phyloP scores from a whole-genome alignment of 2,113 vertebrate species.

The Heliornis fulica region DNA sequence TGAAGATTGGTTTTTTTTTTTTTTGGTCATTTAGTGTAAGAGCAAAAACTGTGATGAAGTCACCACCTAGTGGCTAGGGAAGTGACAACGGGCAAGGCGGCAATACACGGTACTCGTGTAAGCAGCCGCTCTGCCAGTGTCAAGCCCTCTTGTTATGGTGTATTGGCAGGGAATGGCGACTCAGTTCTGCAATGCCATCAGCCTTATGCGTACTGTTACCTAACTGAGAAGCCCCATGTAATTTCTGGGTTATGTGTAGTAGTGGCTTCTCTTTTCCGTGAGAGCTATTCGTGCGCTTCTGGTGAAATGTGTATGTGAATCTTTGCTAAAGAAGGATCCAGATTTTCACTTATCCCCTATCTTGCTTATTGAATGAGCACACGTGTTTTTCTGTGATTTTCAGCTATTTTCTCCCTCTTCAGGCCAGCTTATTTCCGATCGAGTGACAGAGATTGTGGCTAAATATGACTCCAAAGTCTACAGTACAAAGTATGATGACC shows the following conservation, averaged over 20 bases:
- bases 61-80: slow-evolving; percentile 1
- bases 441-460: slow-evolving; percentile 86
- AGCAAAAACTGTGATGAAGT: neutral
- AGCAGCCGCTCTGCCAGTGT: neutral
- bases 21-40: too few relatives aligned
- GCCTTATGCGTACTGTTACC: neutral
- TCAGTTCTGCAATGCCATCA: neutral
- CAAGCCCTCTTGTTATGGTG: neutral
- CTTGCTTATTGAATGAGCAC: neutral
- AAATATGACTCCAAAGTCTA: slow-evolving; percentile 70
- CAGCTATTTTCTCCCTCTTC: neutral
- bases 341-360: neutral
- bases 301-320: neutral
- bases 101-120: neutral
- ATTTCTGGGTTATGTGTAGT: neutral
- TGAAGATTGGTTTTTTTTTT: neutral
- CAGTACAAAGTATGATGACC: slow-evolving; percentile 79
- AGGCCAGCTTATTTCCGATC: slow-evolving; percentile 94
- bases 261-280: neutral
- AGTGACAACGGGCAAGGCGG: fast-evolving
- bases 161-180: neutral
- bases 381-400: neutral
- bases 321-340: neutral
- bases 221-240: neutral
- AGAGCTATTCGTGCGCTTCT: neutral